Percentiles rank a stretch among this genome's conserved stretches.
These are phyloP conservation scores for Drosophila sucinea DNA, from an alignment of 1,140 invertebrate species.

Conservation along the genomic window DNA sequence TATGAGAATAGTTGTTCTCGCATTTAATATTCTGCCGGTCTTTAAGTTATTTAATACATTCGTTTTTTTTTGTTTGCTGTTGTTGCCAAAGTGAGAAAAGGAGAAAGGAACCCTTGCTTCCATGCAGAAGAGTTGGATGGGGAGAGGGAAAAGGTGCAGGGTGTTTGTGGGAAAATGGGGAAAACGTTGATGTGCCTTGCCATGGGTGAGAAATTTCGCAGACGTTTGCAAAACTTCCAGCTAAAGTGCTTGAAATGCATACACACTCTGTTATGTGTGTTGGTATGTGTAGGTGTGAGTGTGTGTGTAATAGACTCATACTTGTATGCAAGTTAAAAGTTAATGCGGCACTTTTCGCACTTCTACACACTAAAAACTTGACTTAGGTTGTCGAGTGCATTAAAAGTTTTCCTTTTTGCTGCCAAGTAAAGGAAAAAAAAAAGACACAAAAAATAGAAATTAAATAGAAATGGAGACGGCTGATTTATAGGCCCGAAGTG, in stretches of 20 bases:
- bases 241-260: slow-evolving; percentile 8
- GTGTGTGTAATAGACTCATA: neutral
- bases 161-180: neutral
- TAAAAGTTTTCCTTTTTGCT: slow-evolving; percentile 35
- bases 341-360: slow-evolving; percentile 38
- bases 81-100: neutral
- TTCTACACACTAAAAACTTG: slow-evolving; percentile 20
- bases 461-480: neutral
- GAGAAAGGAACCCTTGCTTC: too few species aligned
- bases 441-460: neutral
- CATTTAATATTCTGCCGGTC: neutral
- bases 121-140: too few species aligned
- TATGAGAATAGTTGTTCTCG: neutral
- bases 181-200: neutral
- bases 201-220: slow-evolving; percentile 7
- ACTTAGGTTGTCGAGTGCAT: slow-evolving; percentile 37
- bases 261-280: neutral
- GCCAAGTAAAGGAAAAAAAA: neutral
- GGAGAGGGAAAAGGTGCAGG: too few species aligned
- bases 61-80: neutral
- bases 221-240: slow-evolving; percentile 5
- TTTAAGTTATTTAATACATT: slow-evolving; percentile 8
- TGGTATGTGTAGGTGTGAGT: neutral
- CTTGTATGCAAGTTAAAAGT: slow-evolving; percentile 15
- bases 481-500: slow-evolving; percentile 33